A percentile compares a stretch with the other conserved stretches of the same genome.
Conservation (phyloP, 2,888 invertebrate genomes). For the Acheta domesticus region DNA sequence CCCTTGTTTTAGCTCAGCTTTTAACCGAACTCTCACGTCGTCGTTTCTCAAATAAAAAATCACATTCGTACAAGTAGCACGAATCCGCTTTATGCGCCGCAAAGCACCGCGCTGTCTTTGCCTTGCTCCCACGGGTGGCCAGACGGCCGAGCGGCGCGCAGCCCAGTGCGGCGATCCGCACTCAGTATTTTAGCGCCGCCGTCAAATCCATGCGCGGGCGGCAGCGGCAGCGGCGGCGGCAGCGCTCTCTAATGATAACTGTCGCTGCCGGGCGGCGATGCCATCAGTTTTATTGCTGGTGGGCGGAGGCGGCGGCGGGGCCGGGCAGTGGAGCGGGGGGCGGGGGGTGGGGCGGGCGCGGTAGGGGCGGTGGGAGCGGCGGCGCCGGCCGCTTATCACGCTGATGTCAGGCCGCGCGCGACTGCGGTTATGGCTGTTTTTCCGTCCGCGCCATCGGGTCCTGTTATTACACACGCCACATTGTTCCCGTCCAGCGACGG, state of each 20-base stretch:
- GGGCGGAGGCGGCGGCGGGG: background rate
- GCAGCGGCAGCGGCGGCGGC: too few species aligned
- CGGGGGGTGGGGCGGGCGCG: background rate
- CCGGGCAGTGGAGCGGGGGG: background rate
- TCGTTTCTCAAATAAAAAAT: too few species aligned
- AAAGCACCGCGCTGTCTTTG: too few species aligned
- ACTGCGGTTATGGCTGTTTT: constrained; percentile 18
- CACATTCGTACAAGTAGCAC: too few species aligned
- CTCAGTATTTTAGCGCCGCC: background rate
- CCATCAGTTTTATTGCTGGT: constrained; percentile 10
- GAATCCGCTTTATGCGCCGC: too few species aligned
- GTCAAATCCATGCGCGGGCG: constrained; percentile 5
- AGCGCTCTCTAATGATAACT: background rate
- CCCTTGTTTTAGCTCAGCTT: too few species aligned
- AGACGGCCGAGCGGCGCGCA: background rate
- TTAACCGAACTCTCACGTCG: too few species aligned
- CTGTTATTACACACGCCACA: constrained; percentile 18
- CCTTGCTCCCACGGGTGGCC: background rate
- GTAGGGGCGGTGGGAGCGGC: background rate
- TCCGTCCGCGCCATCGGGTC: constrained; percentile 9
- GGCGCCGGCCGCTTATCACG: background rate
- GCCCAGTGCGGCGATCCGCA: background rate
- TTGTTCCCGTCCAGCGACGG: constrained; percentile 5
- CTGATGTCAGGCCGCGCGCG: background rate
- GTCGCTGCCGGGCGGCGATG: constrained; percentile 6